Conservation (phyloP, 1,140 invertebrate genomes). For the Zaprionus ornatus region DNA sequence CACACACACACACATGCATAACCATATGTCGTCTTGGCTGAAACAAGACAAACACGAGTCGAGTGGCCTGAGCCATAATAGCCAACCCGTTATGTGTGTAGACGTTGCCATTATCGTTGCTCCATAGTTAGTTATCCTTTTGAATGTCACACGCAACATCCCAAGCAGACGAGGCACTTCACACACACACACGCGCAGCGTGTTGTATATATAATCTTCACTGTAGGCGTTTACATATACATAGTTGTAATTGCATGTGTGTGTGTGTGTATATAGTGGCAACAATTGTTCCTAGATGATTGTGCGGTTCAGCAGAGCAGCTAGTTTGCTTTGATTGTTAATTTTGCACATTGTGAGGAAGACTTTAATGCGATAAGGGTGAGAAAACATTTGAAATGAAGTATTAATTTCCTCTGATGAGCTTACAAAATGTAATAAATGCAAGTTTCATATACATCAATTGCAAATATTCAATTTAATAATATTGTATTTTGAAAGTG, state of each 20-base stretch:
- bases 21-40: background rate
- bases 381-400: background rate
- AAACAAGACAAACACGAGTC: slow-evolving; percentile 36
- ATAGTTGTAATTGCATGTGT: background rate
- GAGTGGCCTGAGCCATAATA: slow-evolving; percentile 46
- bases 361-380: slow-evolving; percentile 10
- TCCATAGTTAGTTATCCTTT: slow-evolving; percentile 61
- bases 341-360: slow-evolving; percentile 5
- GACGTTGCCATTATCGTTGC: slow-evolving; percentile 56
- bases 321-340: slow-evolving; percentile 36
- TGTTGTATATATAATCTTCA: slow-evolving; percentile 8
- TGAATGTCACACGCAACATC: slow-evolving; percentile 51
- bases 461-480: too few relatives aligned
- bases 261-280: slow-evolving; percentile 9
- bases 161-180: background rate
- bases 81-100: slow-evolving; percentile 52
- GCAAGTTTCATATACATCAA: too few relatives aligned
- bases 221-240: background rate
- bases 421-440: background rate
- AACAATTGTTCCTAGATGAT: slow-evolving; percentile 42
- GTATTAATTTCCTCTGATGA: background rate
- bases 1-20: slow-evolving; percentile 12
- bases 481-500: background rate
- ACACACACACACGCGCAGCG: slow-evolving; percentile 8
- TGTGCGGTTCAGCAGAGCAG: slow-evolving; percentile 36